Conservation (phyloP, 2,888 invertebrate genomes). For the Macrosoma leucophasiata region DNA sequence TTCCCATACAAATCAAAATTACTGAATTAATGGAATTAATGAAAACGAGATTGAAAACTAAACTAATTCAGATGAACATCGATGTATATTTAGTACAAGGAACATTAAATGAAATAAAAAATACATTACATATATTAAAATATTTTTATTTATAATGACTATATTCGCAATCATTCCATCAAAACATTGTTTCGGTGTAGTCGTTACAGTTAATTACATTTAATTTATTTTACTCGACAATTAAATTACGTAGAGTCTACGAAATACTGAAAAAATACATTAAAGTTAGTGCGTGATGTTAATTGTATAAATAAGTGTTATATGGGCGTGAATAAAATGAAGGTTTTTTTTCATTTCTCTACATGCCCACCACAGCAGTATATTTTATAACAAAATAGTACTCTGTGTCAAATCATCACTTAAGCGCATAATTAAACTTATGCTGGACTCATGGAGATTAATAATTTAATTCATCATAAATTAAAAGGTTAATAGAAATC, state of each 20-base stretch:
- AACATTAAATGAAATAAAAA: no score
- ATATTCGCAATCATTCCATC: conserved; percentile 13
- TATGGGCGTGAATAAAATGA: no score
- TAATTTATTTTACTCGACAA: conserved; percentile 6
- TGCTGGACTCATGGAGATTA: conserved; percentile 20
- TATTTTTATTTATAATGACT: conserved; percentile 12
- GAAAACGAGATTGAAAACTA: no score
- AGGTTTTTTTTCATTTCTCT: no score
- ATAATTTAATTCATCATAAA: conserved; percentile 12
- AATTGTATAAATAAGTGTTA: no score
- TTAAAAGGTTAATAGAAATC: no score
- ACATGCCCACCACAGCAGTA: conserved; percentile 50
- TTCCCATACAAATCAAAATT: no score
- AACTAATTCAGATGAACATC: no score
- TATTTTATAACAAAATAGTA: conserved; percentile 54
- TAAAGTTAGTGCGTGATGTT: conserved; percentile 2
- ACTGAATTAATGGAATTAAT: no score
- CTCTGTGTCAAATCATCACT: conserved; percentile 46
- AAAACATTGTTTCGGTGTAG: conserved; percentile 9
- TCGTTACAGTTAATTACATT: conserved; percentile 4
- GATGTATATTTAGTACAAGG: no score
- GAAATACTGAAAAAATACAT: conserved; percentile 12
- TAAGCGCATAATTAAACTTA: conserved; percentile 28
- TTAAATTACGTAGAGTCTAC: conserved; percentile 2
- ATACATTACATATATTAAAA: no score